A percentile compares a stretch with the other conserved stretches of the same genome.
phyloP scores from a whole-genome alignment of 64 coral and sea anemone species.

The Stichodactyla mertensii region DNA sequence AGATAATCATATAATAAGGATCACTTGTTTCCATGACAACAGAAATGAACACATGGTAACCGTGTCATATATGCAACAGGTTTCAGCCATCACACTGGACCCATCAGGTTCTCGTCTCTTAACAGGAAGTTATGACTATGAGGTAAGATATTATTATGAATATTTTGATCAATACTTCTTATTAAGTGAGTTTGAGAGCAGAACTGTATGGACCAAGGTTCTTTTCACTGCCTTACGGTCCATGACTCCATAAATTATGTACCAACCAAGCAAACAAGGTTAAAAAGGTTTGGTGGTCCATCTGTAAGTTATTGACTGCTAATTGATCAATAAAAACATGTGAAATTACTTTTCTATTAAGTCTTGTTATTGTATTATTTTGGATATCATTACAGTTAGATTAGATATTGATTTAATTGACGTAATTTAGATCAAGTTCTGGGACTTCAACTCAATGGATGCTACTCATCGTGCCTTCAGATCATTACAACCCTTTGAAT shows the following conservation, averaged over 20 bases:
- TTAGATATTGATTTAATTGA: background rate
- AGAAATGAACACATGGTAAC: background rate
- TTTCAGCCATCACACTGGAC: conserved; percentile 77
- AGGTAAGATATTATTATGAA: conserved; percentile 41
- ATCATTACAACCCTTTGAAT: conserved; percentile 86
- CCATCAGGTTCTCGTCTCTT: conserved; percentile 84
- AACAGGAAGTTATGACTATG: conserved; percentile 83
- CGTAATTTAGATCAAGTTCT: conserved; percentile 72
- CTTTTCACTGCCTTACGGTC: too few relatives aligned
- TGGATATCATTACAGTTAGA: background rate
- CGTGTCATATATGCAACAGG: conserved; percentile 20
- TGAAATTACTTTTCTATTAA: too few relatives aligned
- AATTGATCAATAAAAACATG: too few relatives aligned
- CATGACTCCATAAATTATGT: too few relatives aligned
- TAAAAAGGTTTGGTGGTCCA: too few relatives aligned
- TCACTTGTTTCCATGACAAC: background rate
- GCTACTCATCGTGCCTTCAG: conserved; percentile 71
- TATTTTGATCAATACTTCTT: too few relatives aligned
- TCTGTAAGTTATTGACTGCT: too few relatives aligned
- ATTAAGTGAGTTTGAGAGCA: too few relatives aligned
- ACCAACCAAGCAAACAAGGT: too few relatives aligned
- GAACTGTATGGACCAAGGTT: too few relatives aligned
- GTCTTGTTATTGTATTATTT: background rate
- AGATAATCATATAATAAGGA: background rate
- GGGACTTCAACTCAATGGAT: conserved; percentile 99